These are phyloP conservation scores for Clupea harengus DNA, from an alignment of 2,113 vertebrate species.

Conservation along the genomic window DNA sequence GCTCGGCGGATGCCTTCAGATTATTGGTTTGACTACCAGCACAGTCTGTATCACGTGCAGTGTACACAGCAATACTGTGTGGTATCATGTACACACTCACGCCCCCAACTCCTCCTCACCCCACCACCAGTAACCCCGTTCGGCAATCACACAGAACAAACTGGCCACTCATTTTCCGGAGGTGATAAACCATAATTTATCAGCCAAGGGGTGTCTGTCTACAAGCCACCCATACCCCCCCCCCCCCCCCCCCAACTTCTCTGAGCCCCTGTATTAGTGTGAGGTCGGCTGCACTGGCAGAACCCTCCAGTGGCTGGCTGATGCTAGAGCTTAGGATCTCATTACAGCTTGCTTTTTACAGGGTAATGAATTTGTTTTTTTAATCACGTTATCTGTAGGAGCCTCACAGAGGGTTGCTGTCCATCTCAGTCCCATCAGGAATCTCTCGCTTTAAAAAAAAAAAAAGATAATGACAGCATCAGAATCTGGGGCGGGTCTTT, in stretches of 20 bases:
- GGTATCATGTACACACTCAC: background rate
- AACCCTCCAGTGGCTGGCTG: background rate
- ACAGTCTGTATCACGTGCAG: background rate
- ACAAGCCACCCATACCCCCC: background rate
- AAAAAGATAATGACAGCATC: background rate
- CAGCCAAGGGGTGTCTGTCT: constrained; percentile 2
- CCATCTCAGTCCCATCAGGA: background rate
- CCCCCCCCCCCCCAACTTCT: background rate
- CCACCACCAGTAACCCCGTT: background rate
- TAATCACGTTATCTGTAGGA: constrained; percentile 54
- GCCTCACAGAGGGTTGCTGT: constrained; percentile 36
- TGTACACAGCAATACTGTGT: background rate
- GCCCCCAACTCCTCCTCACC: background rate
- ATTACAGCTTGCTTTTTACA: constrained; percentile 12
- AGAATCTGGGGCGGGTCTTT: background rate
- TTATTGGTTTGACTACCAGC: background rate
- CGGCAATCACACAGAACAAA: background rate
- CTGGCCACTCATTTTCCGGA: constrained; percentile 1
- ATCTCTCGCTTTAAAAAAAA: background rate
- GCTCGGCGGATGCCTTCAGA: background rate
- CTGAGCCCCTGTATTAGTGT: background rate
- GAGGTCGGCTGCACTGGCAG: background rate
- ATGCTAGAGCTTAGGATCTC: background rate
- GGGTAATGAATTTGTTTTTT: constrained; percentile 57
- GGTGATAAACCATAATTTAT: constrained; percentile 14